Base-by-base conservation (phyloP, 2,113 vertebrate species). In the Willisornis vidua region DNA sequence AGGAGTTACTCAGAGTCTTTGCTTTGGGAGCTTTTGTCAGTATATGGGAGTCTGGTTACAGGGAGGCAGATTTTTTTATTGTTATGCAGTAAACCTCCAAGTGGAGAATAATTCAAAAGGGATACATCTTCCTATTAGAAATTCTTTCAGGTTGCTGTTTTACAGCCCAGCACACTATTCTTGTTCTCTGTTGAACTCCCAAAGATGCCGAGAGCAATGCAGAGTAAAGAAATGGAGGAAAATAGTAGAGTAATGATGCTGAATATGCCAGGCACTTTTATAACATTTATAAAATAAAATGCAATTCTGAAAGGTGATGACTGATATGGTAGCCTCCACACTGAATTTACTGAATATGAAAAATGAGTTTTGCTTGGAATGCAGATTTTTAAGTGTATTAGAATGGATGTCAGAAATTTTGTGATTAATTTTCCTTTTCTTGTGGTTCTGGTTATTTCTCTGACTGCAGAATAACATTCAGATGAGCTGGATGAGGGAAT, bases 401-500 rank as follows among this genome's bases (percentile, higher is more conserved):
- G 48, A 74, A 51, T 67, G 35, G 9, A 65, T 89, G 78, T 77
- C 74, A 85, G 87, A 80, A 90, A 75, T 39, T 49, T 26, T 39
- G 48, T 46, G 26, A 39, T 89, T 89, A 7, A 29, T 91, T 68
- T 90, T 63, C 31, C 62, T 45, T 46, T 94, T 61, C 49, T 84
- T 88, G 16, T 67, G 41, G 23, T 92, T 95, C 45, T 86, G 43
- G 37, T 67, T 94, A n/a, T 78, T 91, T 84, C 46, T 76, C 33
- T 59, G 74, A 77, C 85, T 90, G 71, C 79, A 93, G 35, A 89
- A 88, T 71, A 78, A 73, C n/a, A 86, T 45, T 51, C 35, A 92
- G 48, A 94, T 96, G 84, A 90, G 58, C 81, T 94, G 49, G 23
- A 43, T 58, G 93, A 93, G 41, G 45, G 87, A 88, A 46, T 33